A percentile compares a stretch with the other conserved stretches of the same genome.
Evolutionary conservation across 2,888 invertebrate species (phyloP).

Genomic region (Xestia c-nigrum): DNA sequence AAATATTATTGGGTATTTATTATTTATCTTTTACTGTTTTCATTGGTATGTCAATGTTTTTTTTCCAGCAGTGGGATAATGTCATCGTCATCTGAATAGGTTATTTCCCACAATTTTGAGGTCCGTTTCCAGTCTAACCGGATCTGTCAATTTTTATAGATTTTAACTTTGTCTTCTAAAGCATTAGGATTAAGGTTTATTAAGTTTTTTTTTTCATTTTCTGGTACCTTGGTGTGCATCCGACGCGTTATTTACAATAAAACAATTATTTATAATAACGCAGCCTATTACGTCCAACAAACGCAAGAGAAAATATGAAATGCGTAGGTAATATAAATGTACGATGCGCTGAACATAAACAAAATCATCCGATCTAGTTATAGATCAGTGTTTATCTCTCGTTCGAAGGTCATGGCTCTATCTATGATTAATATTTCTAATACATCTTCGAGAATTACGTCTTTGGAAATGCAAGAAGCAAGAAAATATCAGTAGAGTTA

Average conservation of each 20-base stretch:
- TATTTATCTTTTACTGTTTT: no score
- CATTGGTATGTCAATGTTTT: no score
- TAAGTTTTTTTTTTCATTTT: no score
- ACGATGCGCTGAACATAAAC: slow-evolving; percentile 35
- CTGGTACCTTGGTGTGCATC: no score
- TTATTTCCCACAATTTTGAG: no score
- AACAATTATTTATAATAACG: neutral
- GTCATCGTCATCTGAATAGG: no score
- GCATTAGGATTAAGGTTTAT: no score
- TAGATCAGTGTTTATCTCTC: slow-evolving; percentile 50
- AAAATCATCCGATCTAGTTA: slow-evolving; percentile 31
- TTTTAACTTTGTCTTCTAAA: no score
- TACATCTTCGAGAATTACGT: slow-evolving; percentile 11
- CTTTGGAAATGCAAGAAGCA: neutral
- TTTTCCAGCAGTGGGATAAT: no score
- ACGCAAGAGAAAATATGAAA: slow-evolving; percentile 36
- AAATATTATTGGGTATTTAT: no score
- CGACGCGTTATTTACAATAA: neutral
- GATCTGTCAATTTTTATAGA: no score
- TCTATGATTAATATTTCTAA: slow-evolving; percentile 22
- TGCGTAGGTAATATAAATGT: slow-evolving; percentile 15
- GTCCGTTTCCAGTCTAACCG: no score
- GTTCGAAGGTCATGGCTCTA: slow-evolving; percentile 39
- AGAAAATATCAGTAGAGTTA: slow-evolving; percentile 1
- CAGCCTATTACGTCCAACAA: slow-evolving; percentile 1